Evolutionary conservation across 2,113 vertebrate genomes (phyloP).

Genomic region (Vicugna pacos): DNA sequence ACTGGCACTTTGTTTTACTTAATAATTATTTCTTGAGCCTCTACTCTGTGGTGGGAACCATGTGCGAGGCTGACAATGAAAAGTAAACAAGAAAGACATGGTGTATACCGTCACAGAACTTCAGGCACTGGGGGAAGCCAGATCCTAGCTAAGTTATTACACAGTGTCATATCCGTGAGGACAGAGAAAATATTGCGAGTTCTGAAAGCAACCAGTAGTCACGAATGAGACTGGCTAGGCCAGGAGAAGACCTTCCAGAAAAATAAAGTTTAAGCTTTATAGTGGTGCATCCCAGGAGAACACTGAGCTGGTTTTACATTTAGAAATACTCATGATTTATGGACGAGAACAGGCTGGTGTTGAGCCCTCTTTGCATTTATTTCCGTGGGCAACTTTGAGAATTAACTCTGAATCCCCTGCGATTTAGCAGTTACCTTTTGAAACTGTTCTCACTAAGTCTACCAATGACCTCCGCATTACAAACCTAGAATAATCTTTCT

Average conservation of each 20-base stretch:
- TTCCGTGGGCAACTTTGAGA: conserved; percentile 1
- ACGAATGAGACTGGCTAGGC: neutral
- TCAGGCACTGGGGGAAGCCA: neutral
- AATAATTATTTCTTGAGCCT: neutral
- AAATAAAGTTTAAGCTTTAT: neutral
- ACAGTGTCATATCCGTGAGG: no score
- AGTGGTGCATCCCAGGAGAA: neutral
- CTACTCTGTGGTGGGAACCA: neutral
- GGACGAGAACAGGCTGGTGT: neutral
- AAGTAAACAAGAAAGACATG: neutral
- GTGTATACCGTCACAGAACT: neutral
- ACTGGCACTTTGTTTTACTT: neutral
- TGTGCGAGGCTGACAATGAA: neutral
- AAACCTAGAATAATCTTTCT: neutral
- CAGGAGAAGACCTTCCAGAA: neutral
- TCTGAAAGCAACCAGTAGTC: neutral
- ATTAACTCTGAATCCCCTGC: neutral
- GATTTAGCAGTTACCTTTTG: neutral
- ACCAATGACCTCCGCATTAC: neutral
- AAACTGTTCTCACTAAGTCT: neutral
- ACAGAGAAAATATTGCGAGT: neutral
- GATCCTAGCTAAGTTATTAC: neutral
- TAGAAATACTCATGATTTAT: neutral
- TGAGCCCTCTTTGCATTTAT: neutral
- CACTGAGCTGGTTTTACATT: neutral